phyloP scores from a whole-genome alignment of 2,888 invertebrate species.

The Cephus pygmeus region DNA sequence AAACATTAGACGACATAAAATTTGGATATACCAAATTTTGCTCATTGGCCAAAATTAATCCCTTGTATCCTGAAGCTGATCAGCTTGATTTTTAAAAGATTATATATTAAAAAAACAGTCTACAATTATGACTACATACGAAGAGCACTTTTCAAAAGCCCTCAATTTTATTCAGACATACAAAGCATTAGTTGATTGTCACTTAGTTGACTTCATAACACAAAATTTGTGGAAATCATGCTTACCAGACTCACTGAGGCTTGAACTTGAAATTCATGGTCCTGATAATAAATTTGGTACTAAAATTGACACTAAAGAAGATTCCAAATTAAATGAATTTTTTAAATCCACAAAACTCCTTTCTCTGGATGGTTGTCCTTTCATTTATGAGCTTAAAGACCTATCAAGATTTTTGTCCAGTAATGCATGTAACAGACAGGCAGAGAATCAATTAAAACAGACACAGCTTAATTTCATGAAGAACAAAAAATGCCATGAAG shows the following conservation, averaged over 20 bases:
- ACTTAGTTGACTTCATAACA: slow-evolving; percentile 81
- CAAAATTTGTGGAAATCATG: slow-evolving; percentile 74
- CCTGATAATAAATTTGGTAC: slow-evolving; percentile 16
- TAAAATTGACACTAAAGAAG: not conserved
- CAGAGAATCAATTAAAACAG: slow-evolving; percentile 33
- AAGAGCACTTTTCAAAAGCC: slow-evolving; percentile 57
- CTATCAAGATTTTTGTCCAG: slow-evolving; percentile 66
- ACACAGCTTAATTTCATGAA: slow-evolving; percentile 75
- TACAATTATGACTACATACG: slow-evolving; percentile 28
- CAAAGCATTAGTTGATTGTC: slow-evolving; percentile 77
- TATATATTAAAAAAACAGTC: not conserved
- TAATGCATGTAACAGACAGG: slow-evolving; percentile 34
- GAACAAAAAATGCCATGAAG: slow-evolving; percentile 84
- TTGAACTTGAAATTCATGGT: slow-evolving; percentile 64
- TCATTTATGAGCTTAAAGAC: slow-evolving; percentile 33
- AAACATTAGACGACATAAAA: slow-evolving; percentile 73
- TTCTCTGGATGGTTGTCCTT: slow-evolving; percentile 42
- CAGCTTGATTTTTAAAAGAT: slow-evolving; percentile 71
- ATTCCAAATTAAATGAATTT: slow-evolving; percentile 32
- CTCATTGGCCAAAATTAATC: slow-evolving; percentile 74
- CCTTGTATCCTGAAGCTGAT: slow-evolving; percentile 70
- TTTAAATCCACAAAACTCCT: slow-evolving; percentile 42
- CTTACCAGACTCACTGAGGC: slow-evolving; percentile 70
- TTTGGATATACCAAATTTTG: slow-evolving; percentile 77
- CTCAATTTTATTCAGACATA: slow-evolving; percentile 72